Percentiles rank a stretch among this genome's conserved stretches.
Evolutionary conservation across 1,140 invertebrate genomes (phyloP).

Genomic region (Atta cephalotes): DNA sequence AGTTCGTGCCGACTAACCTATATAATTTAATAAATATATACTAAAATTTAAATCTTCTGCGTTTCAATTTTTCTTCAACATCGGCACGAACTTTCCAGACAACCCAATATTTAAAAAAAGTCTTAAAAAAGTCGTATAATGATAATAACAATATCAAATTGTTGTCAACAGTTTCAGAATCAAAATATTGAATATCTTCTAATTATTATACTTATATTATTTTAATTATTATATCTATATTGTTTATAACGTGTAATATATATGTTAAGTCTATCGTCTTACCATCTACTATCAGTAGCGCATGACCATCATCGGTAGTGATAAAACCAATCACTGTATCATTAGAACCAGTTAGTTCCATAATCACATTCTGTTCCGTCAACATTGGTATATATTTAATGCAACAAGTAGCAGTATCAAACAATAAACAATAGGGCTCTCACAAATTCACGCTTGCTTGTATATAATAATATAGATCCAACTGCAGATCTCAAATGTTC

Average conservation of each 20-base stretch:
- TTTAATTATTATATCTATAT: not conserved
- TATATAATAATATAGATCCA: not conserved
- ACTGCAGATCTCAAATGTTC: not conserved
- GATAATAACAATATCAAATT: no score
- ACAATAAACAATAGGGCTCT: not conserved
- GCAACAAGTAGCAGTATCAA: not conserved
- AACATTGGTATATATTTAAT: conserved; percentile 52
- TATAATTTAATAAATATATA: no score
- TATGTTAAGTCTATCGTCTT: not conserved
- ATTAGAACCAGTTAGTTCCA: conserved; percentile 61
- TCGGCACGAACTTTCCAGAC: no score
- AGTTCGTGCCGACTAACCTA: no score
- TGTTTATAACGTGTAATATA: not conserved
- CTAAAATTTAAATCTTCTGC: no score
- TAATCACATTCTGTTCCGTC: conserved; percentile 58
- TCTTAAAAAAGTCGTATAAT: no score
- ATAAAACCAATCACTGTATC: conserved; percentile 78
- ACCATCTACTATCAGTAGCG: conserved; percentile 79
- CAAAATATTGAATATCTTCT: not conserved
- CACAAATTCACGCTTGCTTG: not conserved
- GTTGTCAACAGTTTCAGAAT: no score
- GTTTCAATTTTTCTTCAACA: no score
- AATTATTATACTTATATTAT: conserved; percentile 13
- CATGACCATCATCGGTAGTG: conserved; percentile 79
- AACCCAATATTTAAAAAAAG: no score